Evolutionary conservation across 2,888 invertebrate genomes (phyloP), one percentile per base, ranked within the genome.

Genomic region (Cylloceria caligata): DNA sequence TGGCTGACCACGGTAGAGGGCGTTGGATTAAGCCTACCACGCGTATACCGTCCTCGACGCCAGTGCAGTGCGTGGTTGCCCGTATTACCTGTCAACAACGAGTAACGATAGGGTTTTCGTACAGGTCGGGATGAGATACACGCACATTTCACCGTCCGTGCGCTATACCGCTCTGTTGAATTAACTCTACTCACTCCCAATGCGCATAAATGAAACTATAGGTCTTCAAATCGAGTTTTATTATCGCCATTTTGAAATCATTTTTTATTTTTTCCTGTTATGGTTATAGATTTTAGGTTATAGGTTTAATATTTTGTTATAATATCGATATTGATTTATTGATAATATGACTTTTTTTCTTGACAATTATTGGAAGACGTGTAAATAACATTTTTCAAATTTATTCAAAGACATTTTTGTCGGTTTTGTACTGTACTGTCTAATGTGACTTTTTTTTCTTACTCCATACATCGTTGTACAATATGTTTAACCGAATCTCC

Each of bases 1-100:
- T 85, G 86, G 85, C 80, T 88, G 77, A 86, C 86, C 88, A 60
- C 49, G 71, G 24, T 39, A 52, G 72, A 68, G 55, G 39, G 62
- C 69, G 49, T 30, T 39, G 9, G 57, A 42, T 57, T 57, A 16
- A 71, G 39, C 55, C 27, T 11, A 24, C 21, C 68, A 21, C 47
- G 16, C 68, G 68, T 34, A 36, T 68, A 45, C 42, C 27, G 9
- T n/a, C 36, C 36, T 68, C 36, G 21, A 36, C 21, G 21, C 65
- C 24, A 16, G 64, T 27, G 16, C 30, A 74, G 21, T 55, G 16
- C 49, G 57, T 42, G 47, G 67, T 49, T 67, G n/a, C 30, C 42
- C 39, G 55, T 55, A 27, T 19, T 62, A 62, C 62, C 19, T 11
- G 42, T 34, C 27, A 16, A 16, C 27, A 52, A 57, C 57, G 57